Base-by-base conservation (phyloP, 1,140 invertebrate genomes). In the Eumeta japonica region DNA sequence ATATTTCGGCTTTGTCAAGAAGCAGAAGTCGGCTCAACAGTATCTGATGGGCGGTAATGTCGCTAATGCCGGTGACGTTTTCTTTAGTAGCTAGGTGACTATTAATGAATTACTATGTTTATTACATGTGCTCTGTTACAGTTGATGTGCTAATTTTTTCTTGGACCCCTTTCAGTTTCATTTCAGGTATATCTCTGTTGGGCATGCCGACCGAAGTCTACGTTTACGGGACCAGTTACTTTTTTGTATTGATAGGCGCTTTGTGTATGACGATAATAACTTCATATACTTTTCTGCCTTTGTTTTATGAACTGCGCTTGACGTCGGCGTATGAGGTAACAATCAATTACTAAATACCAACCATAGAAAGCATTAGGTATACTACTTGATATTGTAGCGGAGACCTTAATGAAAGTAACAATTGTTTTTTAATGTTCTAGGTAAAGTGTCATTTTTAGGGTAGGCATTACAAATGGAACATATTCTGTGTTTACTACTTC, bases 21-120 rank as follows among this genome's bases (percentile, higher is more conserved):
- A 84, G 28, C 83, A 85, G 28, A 78, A 80, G 36, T 80, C 79
- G 16, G 81, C 81, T 0, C 81, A 84, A 32, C 88, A 92, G 44
- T 94, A 93, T 60, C 72, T 95, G 12, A 83, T 94, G 45, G 91
- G 89, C 1, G 89, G 89, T 4, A 79, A 90, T 95, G 89, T 81
- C 81, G 31, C 76, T 87, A 4, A 79, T 90, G 45, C 89, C 90
- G 0, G 83, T 92, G 10, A 83, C 86, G 43, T 81, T 92, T 74
- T 92, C 89, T 7, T 67, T 93, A 1, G 83, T 91, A 43, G 87
- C 91, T 13, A 88, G 85, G 80, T 88, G 72, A 74, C 57, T 54
- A 36, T 15, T 38, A 7, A 24, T n/a, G 20, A n/a, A 10, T 7
- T 28, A 2, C 14, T 14, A n/a, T 16, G 20, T 35, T 39, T 35